These are phyloP conservation scores for Phoenicopterus ruber DNA, from an alignment of 2,113 vertebrate species.

Conservation along the genomic window DNA sequence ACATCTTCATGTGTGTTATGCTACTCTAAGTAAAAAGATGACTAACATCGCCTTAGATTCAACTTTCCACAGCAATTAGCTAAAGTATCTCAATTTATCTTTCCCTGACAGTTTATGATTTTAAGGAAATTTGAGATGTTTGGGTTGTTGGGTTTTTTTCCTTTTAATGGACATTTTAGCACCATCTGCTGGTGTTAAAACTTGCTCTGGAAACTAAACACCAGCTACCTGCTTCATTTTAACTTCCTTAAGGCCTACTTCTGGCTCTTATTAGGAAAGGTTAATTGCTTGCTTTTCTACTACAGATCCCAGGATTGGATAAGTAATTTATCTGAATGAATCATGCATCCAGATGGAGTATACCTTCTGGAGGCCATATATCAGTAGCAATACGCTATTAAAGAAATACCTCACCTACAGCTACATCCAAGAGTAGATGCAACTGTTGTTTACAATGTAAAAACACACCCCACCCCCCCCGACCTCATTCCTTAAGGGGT, in stretches of 20 bases:
- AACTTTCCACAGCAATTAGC: conserved; percentile 83
- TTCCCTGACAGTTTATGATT: conserved; percentile 83
- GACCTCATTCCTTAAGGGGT: not conserved
- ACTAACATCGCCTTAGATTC: conserved; percentile 75
- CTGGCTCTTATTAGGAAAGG: conserved; percentile 62
- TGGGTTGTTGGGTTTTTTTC: conserved; percentile 42
- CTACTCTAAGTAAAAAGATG: conserved; percentile 59
- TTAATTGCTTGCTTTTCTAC: conserved; percentile 57
- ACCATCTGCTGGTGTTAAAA: conserved; percentile 87
- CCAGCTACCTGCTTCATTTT: conserved; percentile 42
- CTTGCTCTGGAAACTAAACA: conserved; percentile 62
- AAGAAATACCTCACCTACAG: not conserved
- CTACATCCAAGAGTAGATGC: not conserved
- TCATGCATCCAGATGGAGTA: not conserved
- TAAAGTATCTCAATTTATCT: conserved; percentile 84
- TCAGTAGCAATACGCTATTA: not conserved
- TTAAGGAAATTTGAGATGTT: conserved; percentile 79
- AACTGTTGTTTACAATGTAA: not conserved
- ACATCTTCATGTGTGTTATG: conserved; percentile 27
- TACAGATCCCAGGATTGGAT: conserved; percentile 10
- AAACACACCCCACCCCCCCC: not conserved
- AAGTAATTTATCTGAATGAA: conserved; percentile 39
- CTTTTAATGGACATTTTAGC: conserved; percentile 80
- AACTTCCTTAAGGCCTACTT: conserved; percentile 19
- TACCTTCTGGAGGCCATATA: not conserved